Evolutionary conservation across 2,797 vertebrate genomes (phyloP), one percentile per base, ranked within the genome.

Genomic region (Sebastes minor): DNA sequence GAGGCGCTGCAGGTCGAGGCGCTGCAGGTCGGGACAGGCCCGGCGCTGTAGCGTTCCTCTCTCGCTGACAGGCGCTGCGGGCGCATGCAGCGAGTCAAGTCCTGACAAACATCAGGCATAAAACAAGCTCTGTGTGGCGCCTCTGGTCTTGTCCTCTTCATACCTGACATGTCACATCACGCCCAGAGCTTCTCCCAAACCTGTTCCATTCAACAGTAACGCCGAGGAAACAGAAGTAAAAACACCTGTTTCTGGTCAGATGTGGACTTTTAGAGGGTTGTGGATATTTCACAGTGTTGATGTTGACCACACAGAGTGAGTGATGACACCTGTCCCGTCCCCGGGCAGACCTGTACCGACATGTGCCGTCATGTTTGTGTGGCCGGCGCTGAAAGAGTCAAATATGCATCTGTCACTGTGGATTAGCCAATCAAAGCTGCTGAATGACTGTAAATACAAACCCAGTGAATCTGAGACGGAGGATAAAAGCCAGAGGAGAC

Each of bases 111-210:
- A 95, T 91, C 93, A 91, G 96, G 95, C 96, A 94, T 96, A 96
- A 97, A 96, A 96, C 96, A 96, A 97, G 96, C 94, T 94, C 89
- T 86, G 90, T 93, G 93, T 96, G 98, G 99, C 98, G 97, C 98
- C 98, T 99, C 98, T 97, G 97, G 98, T 99, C 99, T 98, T 99
- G 99, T 97, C 97, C 97, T 95, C 93, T 93, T 97, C 97, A 98
- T 98, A 97, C 97, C 96, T 97, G 95, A 95, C 98, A 97, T 95
- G 99, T 98, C 97, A 94, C 90, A 96, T 98, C 99, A 97, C 95
- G 99, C 96, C 97, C 93, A 49, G 49, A 94, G 91, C 94, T 91
- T 96, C 93, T 94, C 95, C 92, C 82, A 76, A 95, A 96, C 95
- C 95, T 91, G 94, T 96, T 97, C 96, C 96, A 96, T 96, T 96